Conservation (phyloP, 2,888 invertebrate species). For the Volucella zonaria region DNA sequence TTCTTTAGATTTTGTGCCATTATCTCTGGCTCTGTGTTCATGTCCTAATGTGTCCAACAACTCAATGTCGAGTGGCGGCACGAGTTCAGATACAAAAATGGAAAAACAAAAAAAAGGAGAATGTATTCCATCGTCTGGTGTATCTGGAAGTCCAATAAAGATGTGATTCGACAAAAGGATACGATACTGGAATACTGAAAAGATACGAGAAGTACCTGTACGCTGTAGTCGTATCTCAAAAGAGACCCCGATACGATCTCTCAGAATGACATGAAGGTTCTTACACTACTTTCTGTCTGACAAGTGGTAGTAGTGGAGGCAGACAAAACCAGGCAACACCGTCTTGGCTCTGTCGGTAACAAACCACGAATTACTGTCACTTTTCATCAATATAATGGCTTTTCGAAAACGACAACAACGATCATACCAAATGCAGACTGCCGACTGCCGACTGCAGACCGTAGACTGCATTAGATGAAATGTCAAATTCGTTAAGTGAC, state of each 20-base stretch:
- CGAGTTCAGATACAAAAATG: slow-evolving; percentile 63
- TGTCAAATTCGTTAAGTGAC: slow-evolving; percentile 69
- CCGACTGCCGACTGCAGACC: too few relatives aligned
- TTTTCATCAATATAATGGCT: slow-evolving; percentile 73
- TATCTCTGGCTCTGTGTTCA: slow-evolving; percentile 30
- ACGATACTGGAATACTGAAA: slow-evolving; percentile 1
- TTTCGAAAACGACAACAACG: slow-evolving; percentile 23
- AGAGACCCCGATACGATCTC: slow-evolving; percentile 51
- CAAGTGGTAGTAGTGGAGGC: slow-evolving; percentile 38
- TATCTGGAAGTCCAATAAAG: slow-evolving; percentile 50
- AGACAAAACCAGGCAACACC: slow-evolving; percentile 12
- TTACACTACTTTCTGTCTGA: slow-evolving; percentile 18
- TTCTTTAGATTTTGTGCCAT: slow-evolving; percentile 60
- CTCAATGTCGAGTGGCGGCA: slow-evolving; percentile 67
- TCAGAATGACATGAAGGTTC: slow-evolving; percentile 67
- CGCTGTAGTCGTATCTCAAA: slow-evolving; percentile 5
- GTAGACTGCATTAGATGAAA: slow-evolving; percentile 69
- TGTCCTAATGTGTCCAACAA: slow-evolving; percentile 63
- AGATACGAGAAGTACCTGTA: slow-evolving; percentile 29
- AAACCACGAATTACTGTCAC: slow-evolving; percentile 76
- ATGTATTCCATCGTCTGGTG: slow-evolving; percentile 3
- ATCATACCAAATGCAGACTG: background rate
- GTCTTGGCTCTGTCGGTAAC: slow-evolving; percentile 47
- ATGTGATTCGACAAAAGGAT: slow-evolving; percentile 60
- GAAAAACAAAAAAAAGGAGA: background rate